Conservation (phyloP, 2,113 vertebrate species). For the Aspidoscelis tigris region DNA sequence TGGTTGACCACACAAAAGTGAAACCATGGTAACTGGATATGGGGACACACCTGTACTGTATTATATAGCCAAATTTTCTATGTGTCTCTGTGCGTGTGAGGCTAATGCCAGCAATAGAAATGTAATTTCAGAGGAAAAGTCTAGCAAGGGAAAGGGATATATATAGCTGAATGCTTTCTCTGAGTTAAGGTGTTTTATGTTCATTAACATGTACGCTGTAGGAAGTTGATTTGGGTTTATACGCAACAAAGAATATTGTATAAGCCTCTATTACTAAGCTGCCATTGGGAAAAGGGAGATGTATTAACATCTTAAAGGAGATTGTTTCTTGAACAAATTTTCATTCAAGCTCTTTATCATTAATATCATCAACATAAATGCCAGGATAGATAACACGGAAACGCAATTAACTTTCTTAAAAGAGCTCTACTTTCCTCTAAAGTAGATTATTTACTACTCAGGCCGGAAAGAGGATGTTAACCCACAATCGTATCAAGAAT, state of each 20-base stretch:
- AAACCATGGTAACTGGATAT: too few species aligned
- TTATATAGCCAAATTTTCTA: neutral
- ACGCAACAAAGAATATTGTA: constrained; percentile 4
- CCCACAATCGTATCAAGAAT: neutral
- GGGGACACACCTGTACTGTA: too few species aligned
- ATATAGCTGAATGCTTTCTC: neutral
- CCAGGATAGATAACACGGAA: constrained; percentile 17
- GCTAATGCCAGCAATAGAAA: constrained; percentile 10
- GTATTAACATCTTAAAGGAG: constrained; percentile 29
- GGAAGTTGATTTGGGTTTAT: constrained; percentile 1
- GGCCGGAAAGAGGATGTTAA: neutral
- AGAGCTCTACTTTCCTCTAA: too few species aligned
- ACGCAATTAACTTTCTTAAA: constrained; percentile 9
- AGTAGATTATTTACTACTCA: constrained; percentile 6
- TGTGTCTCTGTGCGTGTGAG: neutral
- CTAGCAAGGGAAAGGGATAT: neutral
- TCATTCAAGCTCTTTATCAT: constrained; percentile 9
- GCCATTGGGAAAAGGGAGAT: constrained; percentile 29
- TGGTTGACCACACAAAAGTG: too few species aligned
- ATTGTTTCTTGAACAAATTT: constrained; percentile 14
- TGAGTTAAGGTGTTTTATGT: constrained; percentile 4
- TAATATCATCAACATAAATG: constrained; percentile 18
- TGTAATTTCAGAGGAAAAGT: neutral
- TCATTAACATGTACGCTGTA: constrained; percentile 19
- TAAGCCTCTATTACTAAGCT: constrained; percentile 16